Conservation (phyloP, 2,888 invertebrate genomes). For the Escarpia spicata region DNA sequence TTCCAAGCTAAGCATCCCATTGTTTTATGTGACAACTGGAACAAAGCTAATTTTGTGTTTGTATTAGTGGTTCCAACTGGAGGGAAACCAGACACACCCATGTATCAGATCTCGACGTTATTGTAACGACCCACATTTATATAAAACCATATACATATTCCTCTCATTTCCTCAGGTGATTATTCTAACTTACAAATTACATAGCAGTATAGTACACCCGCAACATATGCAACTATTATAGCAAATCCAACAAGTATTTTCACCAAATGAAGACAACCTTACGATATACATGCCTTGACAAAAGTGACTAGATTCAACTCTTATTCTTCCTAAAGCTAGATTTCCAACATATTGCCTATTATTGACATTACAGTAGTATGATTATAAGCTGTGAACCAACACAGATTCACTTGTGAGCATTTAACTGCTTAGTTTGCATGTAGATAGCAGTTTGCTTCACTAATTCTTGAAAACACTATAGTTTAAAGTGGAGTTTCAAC, state of each 20-base stretch:
- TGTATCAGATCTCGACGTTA: too few relatives aligned
- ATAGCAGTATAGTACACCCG: too few relatives aligned
- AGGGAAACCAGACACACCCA: too few relatives aligned
- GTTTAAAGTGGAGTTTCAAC: background rate
- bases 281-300: background rate
- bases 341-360: background rate
- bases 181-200: too few relatives aligned
- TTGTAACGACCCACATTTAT: too few relatives aligned
- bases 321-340: background rate
- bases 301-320: conserved; percentile 12
- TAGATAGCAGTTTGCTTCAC: background rate
- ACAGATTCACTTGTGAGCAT: too few relatives aligned
- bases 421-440: background rate
- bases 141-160: too few relatives aligned
- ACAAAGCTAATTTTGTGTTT: too few relatives aligned
- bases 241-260: background rate
- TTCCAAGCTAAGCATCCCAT: too few relatives aligned
- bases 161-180: too few relatives aligned
- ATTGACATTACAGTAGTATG: background rate
- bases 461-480: background rate
- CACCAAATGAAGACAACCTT: background rate
- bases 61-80: too few relatives aligned
- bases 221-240: background rate
- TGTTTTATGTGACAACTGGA: too few relatives aligned
- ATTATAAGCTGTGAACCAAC: background rate